Conservation (phyloP, 37 sponge, comb jelly and placozoan genomes). For the Ephydatia muelleri region DNA sequence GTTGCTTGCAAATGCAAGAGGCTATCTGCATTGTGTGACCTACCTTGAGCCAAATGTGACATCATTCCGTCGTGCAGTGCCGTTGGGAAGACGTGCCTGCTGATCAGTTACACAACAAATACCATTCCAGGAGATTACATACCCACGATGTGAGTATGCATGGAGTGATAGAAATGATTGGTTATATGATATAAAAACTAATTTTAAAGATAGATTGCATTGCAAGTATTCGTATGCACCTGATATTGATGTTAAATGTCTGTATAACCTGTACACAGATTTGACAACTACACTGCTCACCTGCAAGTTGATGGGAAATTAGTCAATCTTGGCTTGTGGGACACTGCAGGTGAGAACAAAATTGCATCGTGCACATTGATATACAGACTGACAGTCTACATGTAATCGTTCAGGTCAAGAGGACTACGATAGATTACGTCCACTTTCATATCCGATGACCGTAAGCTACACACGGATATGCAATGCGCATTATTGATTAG, state of each 20-base stretch:
- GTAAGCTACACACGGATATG: neutral
- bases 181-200: no score
- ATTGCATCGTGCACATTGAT: neutral
- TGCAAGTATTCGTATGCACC: no score
- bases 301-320: constrained; percentile 24
- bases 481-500: no score
- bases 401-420: neutral
- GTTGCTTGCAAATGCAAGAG: no score
- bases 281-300: constrained; percentile 35
- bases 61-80: neutral
- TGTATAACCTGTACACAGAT: no score
- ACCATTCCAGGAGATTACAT: constrained; percentile 6
- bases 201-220: no score
- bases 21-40: no score
- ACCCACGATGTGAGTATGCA: no score
- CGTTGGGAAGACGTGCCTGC: constrained; percentile 10
- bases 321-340: constrained; percentile 37
- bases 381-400: neutral
- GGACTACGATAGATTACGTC: neutral
- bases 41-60: no score
- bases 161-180: no score
- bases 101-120: constrained; percentile 16
- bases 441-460: neutral
- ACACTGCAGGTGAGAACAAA: constrained; percentile 6
- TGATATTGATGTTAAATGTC: no score